Percentiles rank a stretch among this genome's conserved stretches.
These are phyloP conservation scores for Lasioglossum figueresi DNA, from an alignment of 2,888 invertebrate species.

Conservation along the genomic window DNA sequence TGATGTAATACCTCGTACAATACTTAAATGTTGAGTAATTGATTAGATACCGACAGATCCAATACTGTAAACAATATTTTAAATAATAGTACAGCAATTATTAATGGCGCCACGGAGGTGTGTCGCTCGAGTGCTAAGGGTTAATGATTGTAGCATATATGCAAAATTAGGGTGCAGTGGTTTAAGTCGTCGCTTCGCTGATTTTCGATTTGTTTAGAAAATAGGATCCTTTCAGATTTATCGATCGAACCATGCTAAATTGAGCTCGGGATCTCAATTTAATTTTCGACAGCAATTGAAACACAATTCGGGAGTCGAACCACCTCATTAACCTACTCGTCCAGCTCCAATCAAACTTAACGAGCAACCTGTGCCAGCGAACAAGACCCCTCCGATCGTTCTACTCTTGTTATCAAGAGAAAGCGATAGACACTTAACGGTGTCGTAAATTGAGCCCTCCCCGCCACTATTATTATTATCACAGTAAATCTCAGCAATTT, in stretches of 20 bases:
- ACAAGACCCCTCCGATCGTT: neutral
- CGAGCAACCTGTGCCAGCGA: neutral
- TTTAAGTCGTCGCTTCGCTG: neutral
- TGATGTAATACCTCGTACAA: too few relatives aligned
- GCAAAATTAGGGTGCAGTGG: neutral
- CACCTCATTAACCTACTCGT: neutral
- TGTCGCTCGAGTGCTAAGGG: too few relatives aligned
- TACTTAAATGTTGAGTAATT: too few relatives aligned
- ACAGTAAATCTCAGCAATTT: neutral
- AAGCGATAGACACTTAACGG: conserved; percentile 1
- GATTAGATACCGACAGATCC: too few relatives aligned
- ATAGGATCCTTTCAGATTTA: neutral
- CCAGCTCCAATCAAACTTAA: neutral
- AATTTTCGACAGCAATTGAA: neutral
- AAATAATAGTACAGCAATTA: too few relatives aligned
- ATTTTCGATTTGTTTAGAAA: neutral
- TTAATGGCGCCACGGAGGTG: too few relatives aligned
- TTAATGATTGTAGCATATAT: neutral
- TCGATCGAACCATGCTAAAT: neutral
- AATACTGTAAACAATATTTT: too few relatives aligned
- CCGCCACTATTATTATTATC: neutral
- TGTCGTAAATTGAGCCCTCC: neutral
- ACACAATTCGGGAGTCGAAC: neutral
- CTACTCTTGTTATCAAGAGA: neutral
- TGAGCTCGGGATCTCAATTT: neutral